Percentiles rank a stretch among this genome's conserved stretches.
Conservation (phyloP, 2,888 invertebrate species). For the Linnaemya vulpina region DNA sequence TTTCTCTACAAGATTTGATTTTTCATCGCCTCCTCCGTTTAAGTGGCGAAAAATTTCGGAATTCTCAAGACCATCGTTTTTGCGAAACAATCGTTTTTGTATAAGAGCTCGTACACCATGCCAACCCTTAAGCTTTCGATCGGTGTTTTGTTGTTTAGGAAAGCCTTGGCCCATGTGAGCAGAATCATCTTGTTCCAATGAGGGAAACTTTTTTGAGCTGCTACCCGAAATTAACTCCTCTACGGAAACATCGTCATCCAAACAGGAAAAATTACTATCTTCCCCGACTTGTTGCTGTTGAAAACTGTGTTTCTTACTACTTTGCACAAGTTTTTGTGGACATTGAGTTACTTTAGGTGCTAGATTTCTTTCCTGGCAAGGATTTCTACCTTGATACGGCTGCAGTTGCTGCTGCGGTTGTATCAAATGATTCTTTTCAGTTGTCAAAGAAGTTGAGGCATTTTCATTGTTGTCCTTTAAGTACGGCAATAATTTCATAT, state of each 20-base stretch:
- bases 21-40: slow-evolving; percentile 78
- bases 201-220: slow-evolving; percentile 74
- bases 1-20: slow-evolving; percentile 81
- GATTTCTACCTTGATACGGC: slow-evolving; percentile 93
- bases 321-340: slow-evolving; percentile 80
- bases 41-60: slow-evolving; percentile 73
- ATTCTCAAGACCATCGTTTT: slow-evolving; percentile 74
- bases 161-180: slow-evolving; percentile 81
- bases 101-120: slow-evolving; percentile 82
- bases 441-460: slow-evolving; percentile 45
- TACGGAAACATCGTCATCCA: slow-evolving; percentile 82
- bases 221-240: slow-evolving; percentile 80
- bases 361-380: slow-evolving; percentile 90
- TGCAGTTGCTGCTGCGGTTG: slow-evolving; percentile 86
- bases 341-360: slow-evolving; percentile 79
- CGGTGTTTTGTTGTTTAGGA: slow-evolving; percentile 82
- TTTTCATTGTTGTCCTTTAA: slow-evolving; percentile 74
- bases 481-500: slow-evolving; percentile 80
- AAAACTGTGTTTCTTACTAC: slow-evolving; percentile 82
- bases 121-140: slow-evolving; percentile 82
- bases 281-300: slow-evolving; percentile 77
- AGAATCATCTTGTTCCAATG: slow-evolving; percentile 67
- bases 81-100: slow-evolving; percentile 82
- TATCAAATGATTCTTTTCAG: slow-evolving; percentile 82
- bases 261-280: slow-evolving; percentile 81